Evolutionary conservation across 92 coral and sea anemone genomes (phyloP).

Genomic region (Ricordea florida): DNA sequence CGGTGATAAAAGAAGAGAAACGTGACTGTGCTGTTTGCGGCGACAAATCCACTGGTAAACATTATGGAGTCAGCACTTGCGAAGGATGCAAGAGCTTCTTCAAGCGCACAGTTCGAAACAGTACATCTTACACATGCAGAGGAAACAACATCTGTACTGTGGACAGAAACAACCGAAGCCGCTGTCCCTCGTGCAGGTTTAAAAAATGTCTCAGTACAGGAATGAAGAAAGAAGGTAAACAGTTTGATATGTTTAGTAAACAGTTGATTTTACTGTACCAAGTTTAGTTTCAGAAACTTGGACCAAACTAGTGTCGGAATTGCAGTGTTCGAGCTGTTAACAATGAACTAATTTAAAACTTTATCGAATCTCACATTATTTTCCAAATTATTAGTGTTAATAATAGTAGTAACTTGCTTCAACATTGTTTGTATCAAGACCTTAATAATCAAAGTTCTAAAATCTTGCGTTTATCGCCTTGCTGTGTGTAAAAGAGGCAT

Average conservation of each 20-base stretch:
- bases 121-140: constrained; percentile 83
- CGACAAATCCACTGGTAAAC: constrained; percentile 87
- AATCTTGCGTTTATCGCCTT: neutral
- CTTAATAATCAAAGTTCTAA: neutral
- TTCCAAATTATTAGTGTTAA: too few species aligned
- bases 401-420: too few species aligned
- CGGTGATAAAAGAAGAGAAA: constrained; percentile 68
- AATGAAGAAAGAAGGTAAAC: constrained; percentile 88
- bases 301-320: too few species aligned
- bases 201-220: constrained; percentile 83
- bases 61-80: constrained; percentile 89
- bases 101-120: constrained; percentile 87
- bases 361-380: too few species aligned
- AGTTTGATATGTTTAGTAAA: neutral
- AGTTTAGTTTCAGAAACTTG: too few species aligned
- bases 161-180: constrained; percentile 83
- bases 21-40: constrained; percentile 87
- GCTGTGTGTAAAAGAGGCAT: neutral
- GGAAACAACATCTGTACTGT: constrained; percentile 79
- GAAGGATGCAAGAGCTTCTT: constrained; percentile 93
- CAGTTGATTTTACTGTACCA: neutral
- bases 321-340: too few species aligned
- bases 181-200: constrained; percentile 89
- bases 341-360: too few species aligned
- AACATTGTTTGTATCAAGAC: neutral